These are phyloP conservation scores for Microctenopoma stevenorrisi DNA, from an alignment of 2,797 vertebrate species.

Conservation along the genomic window DNA sequence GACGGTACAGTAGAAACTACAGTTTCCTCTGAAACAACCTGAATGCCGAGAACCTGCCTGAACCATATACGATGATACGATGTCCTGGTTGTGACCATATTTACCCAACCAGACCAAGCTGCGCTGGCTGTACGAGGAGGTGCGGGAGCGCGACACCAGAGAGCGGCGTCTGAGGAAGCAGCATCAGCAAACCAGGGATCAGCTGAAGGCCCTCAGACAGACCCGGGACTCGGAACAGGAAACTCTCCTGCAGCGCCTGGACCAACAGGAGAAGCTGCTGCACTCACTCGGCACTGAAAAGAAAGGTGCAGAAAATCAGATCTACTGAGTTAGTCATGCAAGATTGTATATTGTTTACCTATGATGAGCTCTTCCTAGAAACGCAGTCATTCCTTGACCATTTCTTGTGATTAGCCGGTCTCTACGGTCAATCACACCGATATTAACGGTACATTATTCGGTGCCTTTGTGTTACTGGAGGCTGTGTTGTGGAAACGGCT, in stretches of 20 bases:
- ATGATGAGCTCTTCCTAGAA: too few species aligned
- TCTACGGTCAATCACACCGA: slow-evolving; percentile 21
- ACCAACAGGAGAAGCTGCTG: slow-evolving; percentile 89
- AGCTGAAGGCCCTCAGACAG: slow-evolving; percentile 84
- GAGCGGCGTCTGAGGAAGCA: slow-evolving; percentile 84
- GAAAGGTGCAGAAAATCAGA: slow-evolving; percentile 81
- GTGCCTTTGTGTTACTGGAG: slow-evolving; percentile 2
- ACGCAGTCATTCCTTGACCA: background rate
- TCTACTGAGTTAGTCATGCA: background rate
- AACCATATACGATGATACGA: background rate
- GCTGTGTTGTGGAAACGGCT: slow-evolving; percentile 14
- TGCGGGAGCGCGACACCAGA: slow-evolving; percentile 84
- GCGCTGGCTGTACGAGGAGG: slow-evolving; percentile 92
- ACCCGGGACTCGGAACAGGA: slow-evolving; percentile 85
- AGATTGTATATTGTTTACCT: background rate
- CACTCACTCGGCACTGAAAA: slow-evolving; percentile 87
- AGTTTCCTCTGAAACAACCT: background rate
- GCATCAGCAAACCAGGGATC: slow-evolving; percentile 85
- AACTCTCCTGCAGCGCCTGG: slow-evolving; percentile 85
- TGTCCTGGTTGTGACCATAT: slow-evolving; percentile 10
- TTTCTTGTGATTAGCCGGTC: slow-evolving; percentile 2
- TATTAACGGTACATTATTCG: slow-evolving; percentile 18
- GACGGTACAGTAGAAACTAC: too few species aligned
- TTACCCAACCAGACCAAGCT: slow-evolving; percentile 82
- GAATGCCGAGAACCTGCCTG: background rate